Base-by-base conservation (phyloP, 2,113 vertebrate species). In the Scatophagus argus region DNA sequence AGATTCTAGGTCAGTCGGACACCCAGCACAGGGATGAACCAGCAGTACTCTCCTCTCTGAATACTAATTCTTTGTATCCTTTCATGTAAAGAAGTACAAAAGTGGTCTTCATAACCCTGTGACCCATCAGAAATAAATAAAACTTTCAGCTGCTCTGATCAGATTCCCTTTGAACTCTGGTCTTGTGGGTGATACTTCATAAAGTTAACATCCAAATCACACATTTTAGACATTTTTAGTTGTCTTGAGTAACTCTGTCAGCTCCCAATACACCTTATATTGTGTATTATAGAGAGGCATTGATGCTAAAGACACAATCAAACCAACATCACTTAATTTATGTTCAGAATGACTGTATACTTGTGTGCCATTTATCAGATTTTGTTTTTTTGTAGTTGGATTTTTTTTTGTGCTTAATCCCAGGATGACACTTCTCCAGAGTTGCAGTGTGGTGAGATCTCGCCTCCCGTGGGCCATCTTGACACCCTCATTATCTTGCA, bases 1-100 rank as follows among this genome's bases (percentile, higher is more conserved):
- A 68, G 60, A 79, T 59, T 82, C 52, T 25, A 6, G 41, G 56
- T 47, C 6, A 32, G 25, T 52, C 32, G 13, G 44, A 39, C 32
- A 56, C 54, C 39, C 36, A 39, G 29, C 25, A 23, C 34, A 77
- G 46, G 62, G 66, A 89, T 63, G 82, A 84, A 77, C 68, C 31
- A 25, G 11, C 2, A 14, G 31, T 13, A 21, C 25, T 51, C 32
- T 58, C 74, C 59, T 32, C 38, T 44, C 54, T 73, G 87, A 90
- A 90, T 89, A 61, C 89, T 76, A 84, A 90, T 82, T 67, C 39
- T 17, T 10, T 46, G 41, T 14, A 59, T 85, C 64, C 83, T 84
- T 87, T 81, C 59, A 87, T 82, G 64, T 85, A 46, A 74, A 77
- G 59, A 61, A 17, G 58, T 56, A 58, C 46, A 6, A 36, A 76